These are phyloP conservation scores for Amphiura filiformis DNA, from an alignment of 35 echinoderm and acorn worm genomes.

Conservation along the genomic window DNA sequence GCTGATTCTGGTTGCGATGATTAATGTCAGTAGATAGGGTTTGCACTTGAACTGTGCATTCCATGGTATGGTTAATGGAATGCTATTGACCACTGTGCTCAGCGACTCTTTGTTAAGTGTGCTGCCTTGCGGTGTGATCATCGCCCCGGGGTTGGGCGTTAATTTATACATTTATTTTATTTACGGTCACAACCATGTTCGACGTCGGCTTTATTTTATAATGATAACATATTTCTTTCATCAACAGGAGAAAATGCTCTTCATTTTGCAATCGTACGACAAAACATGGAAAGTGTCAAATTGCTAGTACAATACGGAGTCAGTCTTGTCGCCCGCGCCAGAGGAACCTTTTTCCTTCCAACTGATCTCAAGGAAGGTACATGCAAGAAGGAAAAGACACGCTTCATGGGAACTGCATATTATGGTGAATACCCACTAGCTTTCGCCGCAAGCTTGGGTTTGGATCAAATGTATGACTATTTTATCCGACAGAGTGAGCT, in stretches of 20 bases:
- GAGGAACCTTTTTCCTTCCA: constrained; percentile 81
- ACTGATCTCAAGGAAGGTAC: constrained; percentile 22
- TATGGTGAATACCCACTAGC: constrained; percentile 91
- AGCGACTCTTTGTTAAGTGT: no score
- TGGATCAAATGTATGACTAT: constrained; percentile 83
- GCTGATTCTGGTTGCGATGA: no score
- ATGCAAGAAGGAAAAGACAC: not conserved
- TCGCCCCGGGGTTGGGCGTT: no score
- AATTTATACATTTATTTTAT: no score
- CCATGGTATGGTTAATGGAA: no score
- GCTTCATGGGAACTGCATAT: constrained; percentile 66
- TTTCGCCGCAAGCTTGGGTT: constrained; percentile 82
- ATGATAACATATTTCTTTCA: no score
- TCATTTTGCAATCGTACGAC: constrained; percentile 86
- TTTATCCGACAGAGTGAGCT: constrained; percentile 47
- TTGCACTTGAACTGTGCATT: no score
- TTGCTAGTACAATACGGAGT: constrained; percentile 44
- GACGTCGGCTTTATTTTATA: no score
- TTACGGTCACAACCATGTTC: no score
- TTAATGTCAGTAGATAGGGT: no score
- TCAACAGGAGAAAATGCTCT: constrained; percentile 77
- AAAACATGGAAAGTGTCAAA: constrained; percentile 66
- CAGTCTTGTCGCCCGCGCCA: constrained; percentile 53
- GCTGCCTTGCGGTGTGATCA: no score
- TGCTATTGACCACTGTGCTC: no score